Conservation (phyloP, 2,113 vertebrate genomes). For the Perca flavescens region DNA sequence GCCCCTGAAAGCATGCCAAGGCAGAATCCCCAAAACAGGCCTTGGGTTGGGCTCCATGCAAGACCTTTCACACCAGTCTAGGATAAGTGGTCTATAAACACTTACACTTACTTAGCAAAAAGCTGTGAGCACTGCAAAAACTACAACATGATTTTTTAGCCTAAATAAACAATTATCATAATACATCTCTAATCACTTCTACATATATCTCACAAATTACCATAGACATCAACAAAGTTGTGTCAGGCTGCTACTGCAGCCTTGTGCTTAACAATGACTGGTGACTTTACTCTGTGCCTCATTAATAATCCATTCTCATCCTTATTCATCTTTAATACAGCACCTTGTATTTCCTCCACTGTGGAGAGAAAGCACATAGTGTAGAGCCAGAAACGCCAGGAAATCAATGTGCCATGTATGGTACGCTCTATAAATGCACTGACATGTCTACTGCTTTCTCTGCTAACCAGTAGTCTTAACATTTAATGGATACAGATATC, state of each 20-base stretch:
- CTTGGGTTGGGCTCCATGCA: conserved; percentile 51
- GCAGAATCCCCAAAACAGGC: conserved; percentile 66
- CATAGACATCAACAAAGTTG: conserved; percentile 7
- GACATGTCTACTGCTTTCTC: conserved; percentile 24
- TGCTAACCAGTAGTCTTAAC: conserved; percentile 15
- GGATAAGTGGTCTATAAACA: conserved; percentile 23
- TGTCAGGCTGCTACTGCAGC: conserved; percentile 1
- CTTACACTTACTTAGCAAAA: not conserved
- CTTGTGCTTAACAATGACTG: conserved; percentile 34
- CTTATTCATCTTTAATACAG: conserved; percentile 61
- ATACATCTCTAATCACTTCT: conserved; percentile 23
- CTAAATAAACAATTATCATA: conserved; percentile 13
- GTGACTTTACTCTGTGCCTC: conserved; percentile 40
- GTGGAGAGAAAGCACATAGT: conserved; percentile 3
- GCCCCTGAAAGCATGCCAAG: conserved; percentile 69
- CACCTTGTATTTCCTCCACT: conserved; percentile 24
- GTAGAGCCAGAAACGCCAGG: conserved; percentile 22
- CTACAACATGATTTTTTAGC: not conserved
- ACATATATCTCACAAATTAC: conserved; percentile 8
- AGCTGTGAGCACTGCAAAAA: not conserved
- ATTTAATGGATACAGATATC: conserved; percentile 25
- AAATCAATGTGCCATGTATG: conserved; percentile 38
- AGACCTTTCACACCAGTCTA: conserved; percentile 49
- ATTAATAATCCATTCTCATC: conserved; percentile 67
- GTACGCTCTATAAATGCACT: conserved; percentile 9